Evolutionary conservation across 2,888 invertebrate species (phyloP), one percentile per base, ranked within the genome.

Genomic region (Nysson spinosus): DNA sequence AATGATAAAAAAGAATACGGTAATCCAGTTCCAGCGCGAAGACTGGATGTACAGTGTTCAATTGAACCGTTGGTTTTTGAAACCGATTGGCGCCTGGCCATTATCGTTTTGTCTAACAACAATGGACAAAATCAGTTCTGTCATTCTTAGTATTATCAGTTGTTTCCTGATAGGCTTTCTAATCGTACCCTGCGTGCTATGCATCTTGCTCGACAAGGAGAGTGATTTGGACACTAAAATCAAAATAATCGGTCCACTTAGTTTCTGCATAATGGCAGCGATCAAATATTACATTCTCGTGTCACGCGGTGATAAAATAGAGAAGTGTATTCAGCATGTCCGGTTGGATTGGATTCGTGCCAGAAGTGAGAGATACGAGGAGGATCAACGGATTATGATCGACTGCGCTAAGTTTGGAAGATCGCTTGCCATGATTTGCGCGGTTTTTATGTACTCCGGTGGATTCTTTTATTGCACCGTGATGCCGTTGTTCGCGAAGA

Each of bases 81-180:
- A 71, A 7, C 58, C 80, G 0, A 66, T 84, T n/a, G 84, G 84
- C 1, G 64, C 70, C 19, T 84, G 83, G 83, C 83, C 83, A 0
- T 6, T 50, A 0, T 20, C 55, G 2, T 14, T 69, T 1, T 65
- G 49, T 19, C 4, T 37, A 4, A 39, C 28, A 0, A 56, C 19
- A 0, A 1, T 6, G 4, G 76, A 67, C 4, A 74, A 65, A 14
- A 12, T 68, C 1, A 11, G 7, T 9, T 61, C 62, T 3, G 11
- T 69, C 3, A 9, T 58, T 1, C 46, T 76, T 9, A 11, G 34
- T 0, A 22, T 54, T 0, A 26, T 60, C 40, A 74, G 76, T 17
- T 11, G 19, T 9, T 79, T 77, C 46, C 30, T 83, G 2, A 63
- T 83, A 54, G 64, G 61, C 14, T 83, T 82, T 6, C 61, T 83